These are phyloP conservation scores for Sinhomidia bicolor DNA, from an alignment of 2,888 invertebrate species.

Conservation along the genomic window DNA sequence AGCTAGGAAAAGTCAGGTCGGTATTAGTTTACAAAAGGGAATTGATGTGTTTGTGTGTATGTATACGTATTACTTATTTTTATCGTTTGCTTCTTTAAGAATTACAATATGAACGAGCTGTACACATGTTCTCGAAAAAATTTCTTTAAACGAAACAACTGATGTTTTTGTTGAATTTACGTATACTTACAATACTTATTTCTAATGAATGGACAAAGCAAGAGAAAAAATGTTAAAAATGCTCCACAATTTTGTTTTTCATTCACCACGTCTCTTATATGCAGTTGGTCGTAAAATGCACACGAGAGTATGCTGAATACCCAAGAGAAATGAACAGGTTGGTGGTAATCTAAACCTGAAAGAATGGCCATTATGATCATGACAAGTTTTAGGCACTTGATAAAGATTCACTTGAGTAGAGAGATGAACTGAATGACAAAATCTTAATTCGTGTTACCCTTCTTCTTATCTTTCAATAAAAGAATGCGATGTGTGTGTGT, in stretches of 20 bases:
- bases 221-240: not conserved
- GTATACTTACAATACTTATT: not conserved
- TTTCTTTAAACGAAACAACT: not conserved
- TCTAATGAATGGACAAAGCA: not conserved
- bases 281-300: not conserved
- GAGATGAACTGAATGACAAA: no score
- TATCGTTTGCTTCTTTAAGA: constrained; percentile 4
- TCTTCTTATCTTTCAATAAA: not conserved
- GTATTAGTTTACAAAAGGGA: constrained; percentile 32
- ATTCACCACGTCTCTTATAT: not conserved
- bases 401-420: not conserved
- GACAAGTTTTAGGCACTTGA: not conserved
- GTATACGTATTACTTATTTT: not conserved
- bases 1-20: not conserved
- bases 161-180: not conserved
- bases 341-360: not conserved
- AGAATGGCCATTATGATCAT: not conserved
- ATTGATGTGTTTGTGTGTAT: no score
- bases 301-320: not conserved
- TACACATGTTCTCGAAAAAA: not conserved
- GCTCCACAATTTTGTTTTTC: not conserved
- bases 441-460: not conserved
- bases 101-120: not conserved
- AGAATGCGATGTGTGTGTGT: no score
- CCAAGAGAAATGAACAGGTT: not conserved